Evolutionary conservation across 2,797 vertebrate genomes (phyloP), one percentile per base, ranked within the genome.

Genomic region (Peromyscus aztecus): DNA sequence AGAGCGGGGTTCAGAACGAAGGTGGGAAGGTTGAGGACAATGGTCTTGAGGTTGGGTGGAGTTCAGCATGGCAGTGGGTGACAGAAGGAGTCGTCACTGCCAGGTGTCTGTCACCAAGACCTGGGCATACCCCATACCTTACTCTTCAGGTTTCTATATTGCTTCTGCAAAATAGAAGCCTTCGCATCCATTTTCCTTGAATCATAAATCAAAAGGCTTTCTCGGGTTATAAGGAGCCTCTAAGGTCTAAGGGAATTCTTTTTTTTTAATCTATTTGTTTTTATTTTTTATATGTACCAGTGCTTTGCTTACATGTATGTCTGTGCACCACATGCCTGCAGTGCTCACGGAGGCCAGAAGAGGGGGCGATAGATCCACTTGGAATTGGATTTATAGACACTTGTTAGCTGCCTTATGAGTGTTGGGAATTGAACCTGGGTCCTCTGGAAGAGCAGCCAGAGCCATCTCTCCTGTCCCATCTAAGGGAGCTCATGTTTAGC

Each of bases 131-230:
- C 14, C 43, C 49, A n/a, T 46, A 87, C 29, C 31, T 93, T 63
- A 0, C 2, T 59, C 75, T 77, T 91, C 34, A 27, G 49, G 49
- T 91, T 40, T 69, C n/a, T 59, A 46, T 21, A n/a, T 31, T 91
- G 4, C 10, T 89, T 92, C 19, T 67, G 13, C 69, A 71, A 61
- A 81, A 94, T 77, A 65, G 84, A 96, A 49, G 89, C 52, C 40
- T 63, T 19, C 3, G 27, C 31, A 83, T 12, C 43, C 27, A 31
- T 69, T 89, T 89, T 87, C 40, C 65, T 46, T 77, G 37, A 82
- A 55, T 88, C 59, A 46, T 80, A 88, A 84, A 73, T 55, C 84
- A 4, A 43, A 75, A n/a, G 31, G 65, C 13, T 81, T 90, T 69
- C 34, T 23, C 69, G 5, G 12, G 88, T 13, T 85, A 17, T 55